Evolutionary conservation across 2,113 vertebrate species (phyloP), one percentile per base, ranked within the genome.

Genomic region (Heloderma charlesbogerti): DNA sequence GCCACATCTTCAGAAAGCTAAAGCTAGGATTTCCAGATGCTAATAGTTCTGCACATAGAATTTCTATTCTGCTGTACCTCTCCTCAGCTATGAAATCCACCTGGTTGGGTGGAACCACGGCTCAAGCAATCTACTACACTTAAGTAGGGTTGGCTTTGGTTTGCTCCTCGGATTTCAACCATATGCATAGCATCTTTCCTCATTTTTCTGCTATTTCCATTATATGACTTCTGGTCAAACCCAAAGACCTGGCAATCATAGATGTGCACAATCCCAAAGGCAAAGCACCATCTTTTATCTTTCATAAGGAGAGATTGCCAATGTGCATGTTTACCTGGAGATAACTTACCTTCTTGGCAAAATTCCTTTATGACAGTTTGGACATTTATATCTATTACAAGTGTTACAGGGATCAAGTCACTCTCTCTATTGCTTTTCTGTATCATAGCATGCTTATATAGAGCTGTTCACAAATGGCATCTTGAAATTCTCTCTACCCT

Each of bases 281-380:
- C 63, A 69, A 84, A 78, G 31, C 72, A 57, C 60, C 27, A 86
- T 9, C 4, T 45, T 43, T 84, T 90, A n/a, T 25, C 51, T 86
- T 81, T 86, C 48, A 37, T 16, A 43, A 87, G 72, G 40, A 69
- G 25, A 89, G 67, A 57, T n/a, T 43, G 25, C n/a, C 54, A 72
- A 60, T 43, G 77, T 45, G 78, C 87, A 74, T 81, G 67, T 29
- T 81, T 75, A 72, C 48, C 63, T 69, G 15, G 29, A 57, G 75
- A 60, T 86, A 79, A 60, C n/a, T 71, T 87, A 90, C 80, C 45
- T 80, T 80, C 66, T 40, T 31, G 72, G 43, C 45, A 85, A 45
- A 51, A 78, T 85, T 78, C 83, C 43, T 34, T 80, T 37, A 90
- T 22, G 15, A 85, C 57, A 84, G 57, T 43, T 63, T 34, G 74